Base-by-base conservation (phyloP, 2,797 vertebrate species). In the Epinephelus malabaricus region DNA sequence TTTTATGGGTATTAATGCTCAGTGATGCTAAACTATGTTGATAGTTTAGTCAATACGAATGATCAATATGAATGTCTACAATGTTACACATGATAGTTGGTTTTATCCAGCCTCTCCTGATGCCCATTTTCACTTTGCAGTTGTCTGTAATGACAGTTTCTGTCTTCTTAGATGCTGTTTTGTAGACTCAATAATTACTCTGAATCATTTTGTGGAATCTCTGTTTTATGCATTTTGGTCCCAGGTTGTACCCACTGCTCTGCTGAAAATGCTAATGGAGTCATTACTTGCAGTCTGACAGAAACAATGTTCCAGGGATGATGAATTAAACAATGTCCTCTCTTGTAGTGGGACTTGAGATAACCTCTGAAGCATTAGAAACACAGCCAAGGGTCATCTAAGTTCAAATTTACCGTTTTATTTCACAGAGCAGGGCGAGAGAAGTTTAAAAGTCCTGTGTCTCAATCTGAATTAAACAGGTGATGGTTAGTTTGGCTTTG, bases 281-380 rank as follows among this genome's bases (percentile, higher is more conserved):
- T 83, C 82, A 90, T 92, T 89, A 88, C 73, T 86, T 86, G 75
- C 60, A 69, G 76, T 76, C 64, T 54, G 66, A 85, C 68, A 73
- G 84, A 86, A 90, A 80, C 79, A 85, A 80, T 83, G 70, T 83
- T 85, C 58, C 62, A 56, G 61, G 58, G 60, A 86, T 78, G 77
- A 89, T 84, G 85, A 92, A 92, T 90, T 81, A 78, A 80, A 90
- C 77, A 83, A 81, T 79, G 86, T 88, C 72, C 78, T 77, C 56
- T 78, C 54, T 75, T 73, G 60, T 78, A 78, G 68, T 2, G 1
- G 60, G 58, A 83, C 60, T 75, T 46, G 19, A 80, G 46, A 69
- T 75, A 74, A 84, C 82, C 85, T 84, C 66, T 19, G 21, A 75
- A 78, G 75, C 78, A 71, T 78, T 63, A 79, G 71, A 81, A 82